phyloP scores from a whole-genome alignment of 2,888 invertebrate genomes.

The Athripsodes cinereus region DNA sequence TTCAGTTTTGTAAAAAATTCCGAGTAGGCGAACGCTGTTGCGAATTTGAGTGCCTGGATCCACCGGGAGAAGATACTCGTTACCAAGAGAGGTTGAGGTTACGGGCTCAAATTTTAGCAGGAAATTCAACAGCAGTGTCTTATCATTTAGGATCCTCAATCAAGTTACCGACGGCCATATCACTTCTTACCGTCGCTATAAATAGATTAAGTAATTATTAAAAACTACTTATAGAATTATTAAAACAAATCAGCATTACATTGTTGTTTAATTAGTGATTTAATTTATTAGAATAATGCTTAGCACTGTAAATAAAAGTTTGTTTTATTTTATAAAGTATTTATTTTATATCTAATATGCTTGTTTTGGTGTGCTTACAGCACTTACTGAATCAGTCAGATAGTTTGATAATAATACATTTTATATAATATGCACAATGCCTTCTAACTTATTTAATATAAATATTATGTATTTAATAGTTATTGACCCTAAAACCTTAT shows the following conservation, averaged over 20 bases:
- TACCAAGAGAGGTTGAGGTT: slow-evolving; percentile 56
- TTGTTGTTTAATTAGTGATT: not conserved
- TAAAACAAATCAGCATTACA: not conserved
- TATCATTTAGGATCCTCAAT: slow-evolving; percentile 22
- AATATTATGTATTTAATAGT: too few species aligned
- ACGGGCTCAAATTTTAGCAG: slow-evolving; percentile 54
- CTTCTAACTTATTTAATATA: too few species aligned
- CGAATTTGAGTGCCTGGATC: slow-evolving; percentile 82
- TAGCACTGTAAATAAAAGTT: not conserved
- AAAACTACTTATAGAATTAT: not conserved
- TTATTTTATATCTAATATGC: not conserved
- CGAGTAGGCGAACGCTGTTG: slow-evolving; percentile 81
- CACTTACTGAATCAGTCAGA: not conserved
- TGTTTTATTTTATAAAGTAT: not conserved
- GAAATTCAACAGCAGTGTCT: slow-evolving; percentile 47
- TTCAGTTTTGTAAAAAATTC: slow-evolving; percentile 79
- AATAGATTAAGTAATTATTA: slow-evolving; percentile 14
- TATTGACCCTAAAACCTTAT: too few species aligned
- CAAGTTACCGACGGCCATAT: slow-evolving; percentile 20
- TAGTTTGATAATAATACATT: too few species aligned
- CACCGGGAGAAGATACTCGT: slow-evolving; percentile 58
- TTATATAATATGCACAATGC: too few species aligned
- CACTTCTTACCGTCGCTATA: slow-evolving; percentile 18
- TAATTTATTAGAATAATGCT: not conserved
- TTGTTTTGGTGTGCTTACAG: not conserved